phyloP scores from a whole-genome alignment of 2,113 vertebrate species.

The Calyptomena viridis region DNA sequence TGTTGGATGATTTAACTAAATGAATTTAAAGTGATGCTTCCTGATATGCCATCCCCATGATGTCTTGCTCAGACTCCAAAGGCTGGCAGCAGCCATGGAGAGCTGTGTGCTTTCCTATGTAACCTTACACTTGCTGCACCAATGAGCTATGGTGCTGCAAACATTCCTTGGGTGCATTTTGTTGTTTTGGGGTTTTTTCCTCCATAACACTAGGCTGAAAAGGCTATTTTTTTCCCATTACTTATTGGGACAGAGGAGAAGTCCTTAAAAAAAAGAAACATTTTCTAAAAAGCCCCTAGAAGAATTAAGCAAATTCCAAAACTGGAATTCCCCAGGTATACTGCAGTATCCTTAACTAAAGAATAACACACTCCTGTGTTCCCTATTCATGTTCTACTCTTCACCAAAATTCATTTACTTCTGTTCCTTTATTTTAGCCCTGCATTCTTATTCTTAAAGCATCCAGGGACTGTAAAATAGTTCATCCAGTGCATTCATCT shows the following conservation, averaged over 20 bases:
- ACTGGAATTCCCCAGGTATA: neutral
- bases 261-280: neutral
- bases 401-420: neutral
- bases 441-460: neutral
- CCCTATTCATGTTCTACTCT: neutral
- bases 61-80: neutral
- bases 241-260: neutral
- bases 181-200: neutral
- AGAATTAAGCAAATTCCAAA: neutral
- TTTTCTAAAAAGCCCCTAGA: neutral
- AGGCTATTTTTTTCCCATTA: neutral
- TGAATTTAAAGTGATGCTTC: neutral
- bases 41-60: neutral
- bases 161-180: neutral
- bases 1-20: neutral
- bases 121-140: neutral
- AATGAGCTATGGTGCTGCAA: neutral
- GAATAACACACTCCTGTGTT: neutral
- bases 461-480: neutral
- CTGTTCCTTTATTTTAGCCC: neutral
- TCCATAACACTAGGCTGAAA: neutral
- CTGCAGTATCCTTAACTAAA: neutral
- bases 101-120: neutral
- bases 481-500: neutral
- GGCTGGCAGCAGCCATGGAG: neutral